These are phyloP conservation scores for Melanotaenia duboulayi DNA, from an alignment of 2,113 vertebrate genomes.

Conservation along the genomic window DNA sequence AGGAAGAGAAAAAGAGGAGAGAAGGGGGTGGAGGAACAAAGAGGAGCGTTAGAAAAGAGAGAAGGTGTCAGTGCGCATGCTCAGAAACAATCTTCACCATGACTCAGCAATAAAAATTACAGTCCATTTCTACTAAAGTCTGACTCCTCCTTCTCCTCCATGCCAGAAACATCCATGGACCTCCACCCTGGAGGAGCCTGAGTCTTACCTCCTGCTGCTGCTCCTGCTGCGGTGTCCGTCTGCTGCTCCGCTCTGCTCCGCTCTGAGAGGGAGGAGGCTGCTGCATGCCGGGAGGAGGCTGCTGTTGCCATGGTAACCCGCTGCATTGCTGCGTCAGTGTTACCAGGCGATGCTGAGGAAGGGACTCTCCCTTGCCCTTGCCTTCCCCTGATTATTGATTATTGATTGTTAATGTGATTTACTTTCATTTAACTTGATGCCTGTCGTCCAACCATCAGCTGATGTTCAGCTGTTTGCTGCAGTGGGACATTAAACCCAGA, in stretches of 20 bases:
- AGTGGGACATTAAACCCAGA: no score
- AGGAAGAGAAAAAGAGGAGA: background rate
- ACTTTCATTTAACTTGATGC: no score
- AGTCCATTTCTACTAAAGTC: background rate
- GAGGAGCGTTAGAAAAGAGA: constrained; percentile 3
- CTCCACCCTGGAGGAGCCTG: no score
- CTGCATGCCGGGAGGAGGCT: constrained; percentile 51
- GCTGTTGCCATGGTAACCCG: constrained; percentile 40
- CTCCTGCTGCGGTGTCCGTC: constrained; percentile 35
- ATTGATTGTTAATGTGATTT: no score
- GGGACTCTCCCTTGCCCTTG: no score
- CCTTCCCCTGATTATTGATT: no score
- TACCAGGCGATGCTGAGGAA: no score
- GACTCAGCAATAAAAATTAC: constrained; percentile 26
- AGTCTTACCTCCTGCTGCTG: constrained; percentile 45
- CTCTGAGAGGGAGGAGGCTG: constrained; percentile 7
- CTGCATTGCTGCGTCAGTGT: background rate
- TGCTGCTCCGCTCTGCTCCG: no score
- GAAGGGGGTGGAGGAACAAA: no score
- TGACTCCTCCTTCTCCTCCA: background rate
- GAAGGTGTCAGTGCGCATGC: constrained; percentile 36
- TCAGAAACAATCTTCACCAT: constrained; percentile 34
- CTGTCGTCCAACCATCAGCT: no score
- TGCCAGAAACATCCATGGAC: no score
- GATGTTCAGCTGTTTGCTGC: no score